Evolutionary conservation across 2,888 invertebrate genomes (phyloP).

Genomic region (Ectemnius cavifrons): DNA sequence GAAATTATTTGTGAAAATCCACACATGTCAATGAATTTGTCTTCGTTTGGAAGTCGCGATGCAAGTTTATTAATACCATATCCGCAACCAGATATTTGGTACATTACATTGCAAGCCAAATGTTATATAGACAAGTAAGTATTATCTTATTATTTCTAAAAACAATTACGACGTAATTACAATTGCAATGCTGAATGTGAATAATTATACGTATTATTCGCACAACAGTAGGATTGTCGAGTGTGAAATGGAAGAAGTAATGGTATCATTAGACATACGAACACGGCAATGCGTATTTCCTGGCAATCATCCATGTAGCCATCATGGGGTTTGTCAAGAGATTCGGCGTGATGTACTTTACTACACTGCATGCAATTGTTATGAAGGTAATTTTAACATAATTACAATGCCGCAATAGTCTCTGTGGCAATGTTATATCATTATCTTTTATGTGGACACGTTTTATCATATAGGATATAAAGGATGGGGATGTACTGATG

Average conservation of each 20-base stretch:
- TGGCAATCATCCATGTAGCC: constrained; percentile 76
- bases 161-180: neutral
- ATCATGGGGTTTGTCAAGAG: constrained; percentile 78
- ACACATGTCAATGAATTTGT: constrained; percentile 65
- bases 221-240: constrained; percentile 67
- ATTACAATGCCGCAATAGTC: neutral
- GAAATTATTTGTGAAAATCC: constrained; percentile 67
- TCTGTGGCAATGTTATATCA: neutral
- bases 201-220: constrained; percentile 9
- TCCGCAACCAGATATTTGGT: constrained; percentile 79
- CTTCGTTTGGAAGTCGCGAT: constrained; percentile 60
- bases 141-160: neutral
- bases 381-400: constrained; percentile 70
- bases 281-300: constrained; percentile 77
- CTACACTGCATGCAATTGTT: constrained; percentile 78
- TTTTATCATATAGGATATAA: constrained; percentile 77
- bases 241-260: constrained; percentile 75
- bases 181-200: neutral
- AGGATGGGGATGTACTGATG: constrained; percentile 82
- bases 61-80: constrained; percentile 76
- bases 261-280: constrained; percentile 77
- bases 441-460: constrained; percentile 4
- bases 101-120: constrained; percentile 74
- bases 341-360: constrained; percentile 77
- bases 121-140: constrained; percentile 75